Base-by-base conservation (phyloP, 2,797 vertebrate species). In the Neosilurus hyrtlii region DNA sequence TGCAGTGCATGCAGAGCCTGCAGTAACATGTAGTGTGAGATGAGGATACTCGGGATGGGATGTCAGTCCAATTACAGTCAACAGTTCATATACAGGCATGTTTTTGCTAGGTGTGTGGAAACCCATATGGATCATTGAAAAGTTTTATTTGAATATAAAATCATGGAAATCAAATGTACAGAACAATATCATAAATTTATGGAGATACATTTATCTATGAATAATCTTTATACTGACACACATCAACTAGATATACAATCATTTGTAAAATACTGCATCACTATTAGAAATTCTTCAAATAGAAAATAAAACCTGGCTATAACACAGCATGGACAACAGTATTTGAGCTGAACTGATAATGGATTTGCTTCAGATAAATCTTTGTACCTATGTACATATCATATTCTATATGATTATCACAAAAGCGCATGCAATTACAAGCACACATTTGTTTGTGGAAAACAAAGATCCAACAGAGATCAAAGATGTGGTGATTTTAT, bases 401-500 rank as follows among this genome's bases (percentile, higher is more conserved):
- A 1, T 56, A 62, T 82, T 35, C 18, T 37, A 43, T 10, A 10
- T 49, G 54, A 74, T 82, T 54, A 75, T 52, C 14, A 8, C 20
- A 20, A 35, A 37, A 12, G 35, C 26, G 63, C 26, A 22, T 70
- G 35, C 57, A 52, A 62, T 82, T 68, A 35, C 26, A 24, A 20
- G 26, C 68, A 22, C 49, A 11, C 43, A 56, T 76, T 61, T 73
- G 35, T 78, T n/a, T 71, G 20, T 63, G 7, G 22, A 56, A 79
- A 79, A 79, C 67, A 67, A 68, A 62, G 75, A 79, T 68, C 59
- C 2, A 4, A 57, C 54, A 75, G 57, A 43, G 20, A 57, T 35
- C 26, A 35, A 20, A 82, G 51, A 74, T 73, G 18, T 80, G 43
- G 71, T 84, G 76, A 80, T 86, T 86, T 84, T 82, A 86, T 82